phyloP scores from a whole-genome alignment of 2,888 invertebrate species.

The Caenorhabditis macrosperma region DNA sequence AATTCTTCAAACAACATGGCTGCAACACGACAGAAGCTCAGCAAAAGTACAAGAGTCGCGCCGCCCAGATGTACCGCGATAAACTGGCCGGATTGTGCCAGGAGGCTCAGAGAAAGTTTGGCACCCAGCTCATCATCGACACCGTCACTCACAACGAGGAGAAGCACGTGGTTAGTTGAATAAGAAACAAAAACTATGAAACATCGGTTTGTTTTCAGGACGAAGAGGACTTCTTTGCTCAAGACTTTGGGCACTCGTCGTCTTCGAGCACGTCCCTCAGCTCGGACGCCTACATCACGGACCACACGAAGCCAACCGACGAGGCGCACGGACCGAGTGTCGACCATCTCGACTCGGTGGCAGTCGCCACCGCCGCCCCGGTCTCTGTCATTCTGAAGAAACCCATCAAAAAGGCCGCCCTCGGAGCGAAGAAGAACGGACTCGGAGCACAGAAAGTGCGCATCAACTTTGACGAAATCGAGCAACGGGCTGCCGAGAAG shows the following conservation, averaged over 20 bases:
- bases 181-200: background rate
- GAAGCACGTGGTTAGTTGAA: slow-evolving; percentile 31
- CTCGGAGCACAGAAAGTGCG: slow-evolving; percentile 96
- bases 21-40: slow-evolving; percentile 93
- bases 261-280: slow-evolving; percentile 65
- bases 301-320: slow-evolving; percentile 48
- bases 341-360: slow-evolving; percentile 66
- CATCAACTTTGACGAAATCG: slow-evolving; percentile 92
- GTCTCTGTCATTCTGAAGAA: slow-evolving; percentile 84
- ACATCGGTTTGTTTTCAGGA: slow-evolving; percentile 22
- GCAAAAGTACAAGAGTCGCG: slow-evolving; percentile 96
- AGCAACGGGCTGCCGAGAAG: slow-evolving; percentile 90
- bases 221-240: slow-evolving; percentile 74
- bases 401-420: slow-evolving; percentile 77
- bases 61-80: slow-evolving; percentile 93
- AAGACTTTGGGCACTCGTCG: slow-evolving; percentile 69
- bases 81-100: slow-evolving; percentile 89
- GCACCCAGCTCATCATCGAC: slow-evolving; percentile 86
- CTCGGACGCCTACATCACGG: slow-evolving; percentile 64
- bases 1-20: slow-evolving; percentile 95
- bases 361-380: slow-evolving; percentile 80
- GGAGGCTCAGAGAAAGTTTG: slow-evolving; percentile 91
- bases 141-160: slow-evolving; percentile 59
- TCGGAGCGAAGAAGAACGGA: slow-evolving; percentile 89
- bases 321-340: slow-evolving; percentile 67